These are phyloP conservation scores for Phrynocephalus forsythii DNA, from an alignment of 2,797 vertebrate species.

Conservation along the genomic window DNA sequence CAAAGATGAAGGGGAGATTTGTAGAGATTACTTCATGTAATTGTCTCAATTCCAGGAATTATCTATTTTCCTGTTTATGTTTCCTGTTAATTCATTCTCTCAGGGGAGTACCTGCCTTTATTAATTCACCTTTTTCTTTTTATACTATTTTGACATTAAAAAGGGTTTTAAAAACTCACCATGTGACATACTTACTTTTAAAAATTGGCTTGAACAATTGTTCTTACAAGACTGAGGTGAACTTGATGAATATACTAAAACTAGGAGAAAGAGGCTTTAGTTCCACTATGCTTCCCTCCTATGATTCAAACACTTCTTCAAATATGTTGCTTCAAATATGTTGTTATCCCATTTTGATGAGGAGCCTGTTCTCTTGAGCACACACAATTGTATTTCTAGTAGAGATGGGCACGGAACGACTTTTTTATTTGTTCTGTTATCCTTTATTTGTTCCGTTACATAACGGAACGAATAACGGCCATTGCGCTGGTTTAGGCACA, in stretches of 20 bases:
- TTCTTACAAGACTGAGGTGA: not conserved
- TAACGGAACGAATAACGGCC: no score
- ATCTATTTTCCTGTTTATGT: constrained; percentile 36
- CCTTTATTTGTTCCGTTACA: no score
- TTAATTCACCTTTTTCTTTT: constrained; percentile 64
- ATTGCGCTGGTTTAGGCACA: no score
- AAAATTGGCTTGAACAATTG: not conserved
- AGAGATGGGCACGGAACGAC: no score
- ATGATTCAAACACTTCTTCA: not conserved
- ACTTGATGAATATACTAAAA: not conserved
- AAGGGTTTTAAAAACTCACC: not conserved
- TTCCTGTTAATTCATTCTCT: constrained; percentile 57
- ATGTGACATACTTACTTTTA: constrained; percentile 21
- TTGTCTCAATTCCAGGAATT: constrained; percentile 44
- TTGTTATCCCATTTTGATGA: not conserved
- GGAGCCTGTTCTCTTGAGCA: not conserved
- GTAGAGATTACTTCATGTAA: constrained; percentile 44
- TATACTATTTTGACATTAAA: constrained; percentile 41
- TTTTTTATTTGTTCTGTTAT: no score
- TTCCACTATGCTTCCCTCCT: not conserved
- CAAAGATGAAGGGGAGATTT: constrained; percentile 44
- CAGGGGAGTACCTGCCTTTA: constrained; percentile 64
- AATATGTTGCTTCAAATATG: not conserved
- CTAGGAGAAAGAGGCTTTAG: not conserved
- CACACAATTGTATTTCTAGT: not conserved